Evolutionary conservation across 2,797 vertebrate genomes (phyloP).

Genomic region (Oreonectes daqikongensis): DNA sequence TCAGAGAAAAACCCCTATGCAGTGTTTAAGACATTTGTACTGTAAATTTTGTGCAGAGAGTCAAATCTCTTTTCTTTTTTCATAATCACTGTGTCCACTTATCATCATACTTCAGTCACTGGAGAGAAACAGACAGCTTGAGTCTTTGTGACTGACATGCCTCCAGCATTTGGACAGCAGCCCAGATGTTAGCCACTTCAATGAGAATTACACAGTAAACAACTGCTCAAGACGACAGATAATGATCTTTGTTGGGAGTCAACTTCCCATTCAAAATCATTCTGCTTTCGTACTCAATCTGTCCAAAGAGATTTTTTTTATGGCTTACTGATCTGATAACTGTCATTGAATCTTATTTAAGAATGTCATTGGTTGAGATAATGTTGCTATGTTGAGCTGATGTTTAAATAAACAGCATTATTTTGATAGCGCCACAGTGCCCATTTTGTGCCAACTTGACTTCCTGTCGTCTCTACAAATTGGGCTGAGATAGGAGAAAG

Average conservation of each 20-base stretch:
- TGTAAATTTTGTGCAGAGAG: too few relatives aligned
- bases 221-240: slow-evolving; percentile 7
- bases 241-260: slow-evolving; percentile 39
- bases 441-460: neutral
- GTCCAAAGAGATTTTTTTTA: slow-evolving; percentile 31
- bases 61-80: too few relatives aligned
- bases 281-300: slow-evolving; percentile 10
- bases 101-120: slow-evolving; percentile 2
- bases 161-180: slow-evolving; percentile 32
- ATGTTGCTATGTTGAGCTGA: neutral
- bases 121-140: slow-evolving; percentile 4
- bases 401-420: too few relatives aligned
- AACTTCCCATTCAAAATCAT: slow-evolving; percentile 23
- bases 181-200: slow-evolving; percentile 36
- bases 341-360: slow-evolving; percentile 18
- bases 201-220: slow-evolving; percentile 25
- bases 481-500: neutral
- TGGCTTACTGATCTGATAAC: slow-evolving; percentile 17
- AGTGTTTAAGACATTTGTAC: too few relatives aligned
- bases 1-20: neutral
- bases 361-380: neutral
- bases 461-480: neutral
- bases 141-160: slow-evolving; percentile 29
- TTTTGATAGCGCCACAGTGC: neutral
- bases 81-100: slow-evolving; percentile 14